A percentile compares a stretch with the other conserved stretches of the same genome.
Conservation (phyloP, 2,113 vertebrate genomes). For the Hemichromis elongatus region DNA sequence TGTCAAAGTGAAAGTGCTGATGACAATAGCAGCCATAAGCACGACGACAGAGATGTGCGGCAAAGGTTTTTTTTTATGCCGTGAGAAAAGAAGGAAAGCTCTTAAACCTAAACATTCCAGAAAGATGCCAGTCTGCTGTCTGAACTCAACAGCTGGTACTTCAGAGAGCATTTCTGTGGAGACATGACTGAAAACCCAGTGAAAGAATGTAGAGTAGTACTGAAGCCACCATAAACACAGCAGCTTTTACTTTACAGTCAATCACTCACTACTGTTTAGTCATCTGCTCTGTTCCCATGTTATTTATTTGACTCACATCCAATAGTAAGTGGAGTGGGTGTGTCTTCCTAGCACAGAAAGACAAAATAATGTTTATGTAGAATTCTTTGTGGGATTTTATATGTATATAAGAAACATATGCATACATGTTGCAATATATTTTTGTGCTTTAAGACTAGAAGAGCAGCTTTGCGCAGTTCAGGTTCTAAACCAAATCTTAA, state of each 20-base stretch:
- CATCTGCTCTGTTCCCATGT: neutral
- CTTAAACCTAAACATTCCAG: neutral
- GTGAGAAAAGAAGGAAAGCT: neutral
- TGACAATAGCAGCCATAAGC: neutral
- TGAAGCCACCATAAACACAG: fast-evolving
- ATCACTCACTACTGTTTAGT: neutral
- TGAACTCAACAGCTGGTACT: neutral
- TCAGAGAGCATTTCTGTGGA: neutral
- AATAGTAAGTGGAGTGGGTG: neutral
- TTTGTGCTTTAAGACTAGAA: neutral
- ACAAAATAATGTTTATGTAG: neutral
- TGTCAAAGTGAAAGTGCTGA: neutral
- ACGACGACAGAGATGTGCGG: neutral
- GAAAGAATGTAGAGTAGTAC: neutral
- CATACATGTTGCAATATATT: neutral
- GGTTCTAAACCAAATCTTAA: neutral
- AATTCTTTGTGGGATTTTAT: neutral
- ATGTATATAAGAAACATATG: neutral
- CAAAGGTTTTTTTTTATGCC: neutral
- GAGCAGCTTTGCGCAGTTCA: neutral
- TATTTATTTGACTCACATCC: neutral
- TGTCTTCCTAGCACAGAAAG: neutral
- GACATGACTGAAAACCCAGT: neutral
- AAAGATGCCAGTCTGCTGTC: neutral
- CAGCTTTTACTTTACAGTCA: neutral